Evolutionary conservation across 37 sponge, comb jelly and placozoan genomes (phyloP), one percentile per base, ranked within the genome.

Genomic region (Haliclona indistincta): DNA sequence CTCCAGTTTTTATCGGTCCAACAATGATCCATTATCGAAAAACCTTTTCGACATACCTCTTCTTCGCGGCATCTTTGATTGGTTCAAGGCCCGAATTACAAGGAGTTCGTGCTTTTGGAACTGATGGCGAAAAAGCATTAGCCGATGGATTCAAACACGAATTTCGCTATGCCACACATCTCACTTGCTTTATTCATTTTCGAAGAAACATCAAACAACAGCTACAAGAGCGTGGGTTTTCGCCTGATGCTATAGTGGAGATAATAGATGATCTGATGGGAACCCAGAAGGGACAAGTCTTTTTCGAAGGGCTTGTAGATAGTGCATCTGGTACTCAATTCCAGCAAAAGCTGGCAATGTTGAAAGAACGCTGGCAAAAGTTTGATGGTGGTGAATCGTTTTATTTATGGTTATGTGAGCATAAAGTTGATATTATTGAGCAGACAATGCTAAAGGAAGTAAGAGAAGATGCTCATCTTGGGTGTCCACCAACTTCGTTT

Each of bases 31-130:
- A 79, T 63, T 70, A 79, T 33, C 30, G 71, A 63, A 70, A 79
- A 33, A 64, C 53, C 11, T 79, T 79, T 26, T 35, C 35, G 8
- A 76, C 77, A 33, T 76, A 68, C 63, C 64, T 70, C 25, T 70
- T 70, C 37, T 80, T 70, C 41, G 40, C 75, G 15, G 53, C 73
- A 7, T 36, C 73, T 55, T 39, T 80, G 8, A 49, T 81, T 71
- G 81, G 81, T 4, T 41, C 72, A 33, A 29, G 60, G 25, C 80
- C 45, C 5, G 56, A 67, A 26, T 38, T 79, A 45, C 52, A 79
- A 79, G 80, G 62, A 29, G 52, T 68, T 4, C 44, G 70, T 4
- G 80, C 80, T 35, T 77, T 77, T 77, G 78, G 78, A 54, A 64
- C 78, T 28, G 67, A 77, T 63, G 76, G 76, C 39, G 78, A 77